Conservation (phyloP, 92 coral and sea anemone genomes). For the Epizoanthus stellaris region DNA sequence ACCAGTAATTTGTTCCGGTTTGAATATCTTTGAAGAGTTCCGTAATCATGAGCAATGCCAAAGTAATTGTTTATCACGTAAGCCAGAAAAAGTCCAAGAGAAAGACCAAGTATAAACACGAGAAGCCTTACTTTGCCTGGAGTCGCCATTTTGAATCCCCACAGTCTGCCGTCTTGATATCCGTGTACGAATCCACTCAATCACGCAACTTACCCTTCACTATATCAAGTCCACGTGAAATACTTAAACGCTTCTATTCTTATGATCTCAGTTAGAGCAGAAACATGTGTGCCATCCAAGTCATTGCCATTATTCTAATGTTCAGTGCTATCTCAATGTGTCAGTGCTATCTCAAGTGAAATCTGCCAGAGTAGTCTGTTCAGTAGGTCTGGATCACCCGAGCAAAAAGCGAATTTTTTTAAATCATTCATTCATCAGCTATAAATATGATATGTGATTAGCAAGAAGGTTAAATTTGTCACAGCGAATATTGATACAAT, state of each 20-base stretch:
- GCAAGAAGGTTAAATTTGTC: neutral
- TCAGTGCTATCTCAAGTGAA: no score
- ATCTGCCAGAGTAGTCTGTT: no score
- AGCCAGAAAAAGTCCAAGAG: constrained; percentile 4
- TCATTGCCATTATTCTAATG: no score
- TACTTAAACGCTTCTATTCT: no score
- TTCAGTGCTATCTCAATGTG: no score
- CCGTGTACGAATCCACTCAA: neutral
- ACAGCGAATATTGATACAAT: neutral
- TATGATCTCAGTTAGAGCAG: no score
- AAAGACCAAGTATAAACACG: constrained; percentile 13
- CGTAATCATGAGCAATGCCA: neutral
- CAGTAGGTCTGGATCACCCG: no score
- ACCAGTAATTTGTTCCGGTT: neutral
- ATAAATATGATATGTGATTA: neutral
- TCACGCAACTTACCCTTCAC: neutral
- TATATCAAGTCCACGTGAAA: no score
- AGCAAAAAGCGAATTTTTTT: neutral
- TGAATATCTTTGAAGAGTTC: neutral
- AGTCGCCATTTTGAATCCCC: constrained; percentile 24
- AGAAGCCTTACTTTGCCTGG: neutral
- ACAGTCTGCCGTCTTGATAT: neutral
- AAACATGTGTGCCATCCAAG: no score
- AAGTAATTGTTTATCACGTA: neutral
- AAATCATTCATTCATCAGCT: neutral